Base-by-base conservation (phyloP, 2,888 invertebrate genomes). In the Diarsia mendica region DNA sequence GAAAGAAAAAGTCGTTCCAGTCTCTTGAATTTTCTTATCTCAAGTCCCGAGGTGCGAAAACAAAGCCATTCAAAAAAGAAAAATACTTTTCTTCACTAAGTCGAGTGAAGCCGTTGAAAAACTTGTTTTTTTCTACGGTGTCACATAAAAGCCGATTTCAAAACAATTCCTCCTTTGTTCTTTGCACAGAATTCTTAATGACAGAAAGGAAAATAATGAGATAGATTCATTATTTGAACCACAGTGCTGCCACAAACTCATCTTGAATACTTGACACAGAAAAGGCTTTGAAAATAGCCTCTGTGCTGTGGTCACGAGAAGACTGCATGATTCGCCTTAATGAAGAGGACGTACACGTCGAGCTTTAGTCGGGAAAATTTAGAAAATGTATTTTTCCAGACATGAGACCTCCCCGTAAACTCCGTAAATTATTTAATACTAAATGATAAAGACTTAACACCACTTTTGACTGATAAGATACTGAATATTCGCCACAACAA, bases 81-180 rank as follows among this genome's bases (percentile, higher is more conserved):
- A 58, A 74, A 58, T 46, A 77, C 48, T 33, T 81, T 73, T 3
- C n/a, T 48, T 48, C 13, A 10, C 48, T 53, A 13, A 55, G 63
- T 49, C 10, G 20, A n/a, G 49, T 49, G 48, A 60, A 48, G 74
- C 48, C 28, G 39, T 18, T 53, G 33, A 48, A 58, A 49, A 75
- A 63, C 23, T 51, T 55, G 13, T 53, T 66, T 63, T 51, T 60
- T 67, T 20, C 49, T 23, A 33, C 75, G 23, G 76, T 78, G 55
- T 67, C 55, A 39, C 55, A 64, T 39, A 67, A 76, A 76, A 65
- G 65, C 15, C 18, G 60, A 33, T 51, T 68, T 77, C 51, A 63
- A 46, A 82, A 82, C 64, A 51, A 82, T 81, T 18, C n/a, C 11
- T 58, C 64, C 64, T 82, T 79, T 79, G 67, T 79, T 77, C 33